A percentile compares a stretch with the other conserved stretches of the same genome.
These are phyloP conservation scores for Psilopsiagon aymara DNA, from an alignment of 2,113 vertebrate species.

Conservation along the genomic window DNA sequence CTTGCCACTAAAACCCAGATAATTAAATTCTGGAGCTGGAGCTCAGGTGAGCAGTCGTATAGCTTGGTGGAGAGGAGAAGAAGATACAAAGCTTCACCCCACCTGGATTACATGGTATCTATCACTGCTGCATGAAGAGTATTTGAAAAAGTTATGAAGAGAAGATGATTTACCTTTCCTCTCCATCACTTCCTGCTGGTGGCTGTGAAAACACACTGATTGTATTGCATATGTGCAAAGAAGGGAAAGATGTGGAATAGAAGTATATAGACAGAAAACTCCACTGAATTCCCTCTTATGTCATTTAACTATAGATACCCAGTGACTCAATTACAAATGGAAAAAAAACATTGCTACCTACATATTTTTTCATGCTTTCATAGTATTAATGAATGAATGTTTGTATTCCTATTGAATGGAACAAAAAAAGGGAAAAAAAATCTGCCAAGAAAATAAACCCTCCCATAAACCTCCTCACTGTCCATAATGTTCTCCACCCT, in stretches of 20 bases:
- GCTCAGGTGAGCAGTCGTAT: not conserved
- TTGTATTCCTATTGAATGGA: not conserved
- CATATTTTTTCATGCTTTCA: not conserved
- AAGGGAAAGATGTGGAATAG: not conserved
- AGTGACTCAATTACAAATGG: not conserved
- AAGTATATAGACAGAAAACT: not conserved
- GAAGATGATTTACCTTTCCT: not conserved
- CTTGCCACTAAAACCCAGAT: not conserved
- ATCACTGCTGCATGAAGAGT: not conserved
- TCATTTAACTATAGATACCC: not conserved
- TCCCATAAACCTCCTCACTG: not conserved
- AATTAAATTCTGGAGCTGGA: not conserved
- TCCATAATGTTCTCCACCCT: not conserved
- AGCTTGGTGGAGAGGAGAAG: not conserved
- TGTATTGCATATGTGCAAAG: not conserved
- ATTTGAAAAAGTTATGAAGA: not conserved
- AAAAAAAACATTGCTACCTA: not conserved
- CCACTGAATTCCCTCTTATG: not conserved
- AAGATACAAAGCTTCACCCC: not conserved
- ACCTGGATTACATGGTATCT: not conserved
- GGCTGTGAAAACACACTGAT: not conserved
- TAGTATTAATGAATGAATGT: not conserved
- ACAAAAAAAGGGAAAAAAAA: not conserved
- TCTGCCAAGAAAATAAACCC: not conserved
- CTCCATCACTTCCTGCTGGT: not conserved